Conservation (phyloP, 1,140 invertebrate species). For the Saccostrea cuccullata region DNA sequence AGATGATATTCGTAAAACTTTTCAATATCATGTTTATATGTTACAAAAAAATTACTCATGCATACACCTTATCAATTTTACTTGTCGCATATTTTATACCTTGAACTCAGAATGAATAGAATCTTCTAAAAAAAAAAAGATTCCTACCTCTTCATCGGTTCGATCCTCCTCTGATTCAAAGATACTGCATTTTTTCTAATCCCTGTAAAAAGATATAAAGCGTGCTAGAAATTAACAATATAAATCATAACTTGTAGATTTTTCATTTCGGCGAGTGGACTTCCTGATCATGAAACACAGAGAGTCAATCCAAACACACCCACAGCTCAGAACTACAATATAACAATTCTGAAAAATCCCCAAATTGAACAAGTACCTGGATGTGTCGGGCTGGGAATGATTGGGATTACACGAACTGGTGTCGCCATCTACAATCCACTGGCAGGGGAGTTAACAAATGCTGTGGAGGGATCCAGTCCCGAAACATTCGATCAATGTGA, state of each 20-base stretch:
- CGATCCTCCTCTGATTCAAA: no score
- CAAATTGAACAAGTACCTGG: not conserved
- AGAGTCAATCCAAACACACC: slow-evolving; percentile 25
- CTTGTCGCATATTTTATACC: no score
- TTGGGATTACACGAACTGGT: slow-evolving; percentile 44
- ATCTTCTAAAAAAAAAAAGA: no score
- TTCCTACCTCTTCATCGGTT: no score
- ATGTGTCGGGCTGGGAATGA: slow-evolving; percentile 37
- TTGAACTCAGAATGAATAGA: no score
- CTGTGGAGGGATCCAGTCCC: slow-evolving; percentile 21
- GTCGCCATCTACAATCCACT: slow-evolving; percentile 45
- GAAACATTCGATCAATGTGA: slow-evolving; percentile 49
- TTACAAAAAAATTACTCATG: no score
- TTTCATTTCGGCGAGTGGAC: slow-evolving; percentile 1
- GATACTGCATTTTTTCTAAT: no score
- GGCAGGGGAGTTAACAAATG: not conserved
- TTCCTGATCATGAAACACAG: slow-evolving; percentile 33
- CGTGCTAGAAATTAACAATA: no score
- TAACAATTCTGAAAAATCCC: slow-evolving; percentile 31
- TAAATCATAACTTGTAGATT: not conserved
- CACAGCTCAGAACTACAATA: slow-evolving; percentile 32
- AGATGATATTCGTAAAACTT: no score
- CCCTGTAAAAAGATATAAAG: no score
- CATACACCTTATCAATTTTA: no score
- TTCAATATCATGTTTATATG: no score